Evolutionary conservation across 2,888 invertebrate species (phyloP).

Genomic region (Drosophila testacea): DNA sequence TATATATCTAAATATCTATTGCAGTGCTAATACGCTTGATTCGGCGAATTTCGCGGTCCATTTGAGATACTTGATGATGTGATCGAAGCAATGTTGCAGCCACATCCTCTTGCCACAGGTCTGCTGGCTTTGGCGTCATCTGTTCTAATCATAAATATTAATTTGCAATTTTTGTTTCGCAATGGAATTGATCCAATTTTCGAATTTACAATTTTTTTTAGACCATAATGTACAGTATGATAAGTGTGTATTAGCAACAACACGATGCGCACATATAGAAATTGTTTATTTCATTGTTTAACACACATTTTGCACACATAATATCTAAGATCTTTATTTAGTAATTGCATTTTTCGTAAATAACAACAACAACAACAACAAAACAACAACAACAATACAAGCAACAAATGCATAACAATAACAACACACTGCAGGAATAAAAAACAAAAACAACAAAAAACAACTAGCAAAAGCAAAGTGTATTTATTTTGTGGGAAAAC

Average conservation of each 20-base stretch:
- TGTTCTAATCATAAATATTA: slow-evolving; percentile 76
- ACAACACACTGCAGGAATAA: slow-evolving; percentile 70
- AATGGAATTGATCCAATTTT: slow-evolving; percentile 66
- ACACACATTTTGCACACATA: slow-evolving; percentile 61
- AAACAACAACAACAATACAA: slow-evolving; percentile 55
- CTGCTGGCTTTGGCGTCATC: slow-evolving; percentile 63
- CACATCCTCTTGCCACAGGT: slow-evolving; percentile 9
- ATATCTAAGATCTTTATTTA: slow-evolving; percentile 58
- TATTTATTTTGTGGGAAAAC: slow-evolving; percentile 1
- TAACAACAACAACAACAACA: slow-evolving; percentile 57
- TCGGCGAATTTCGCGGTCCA: slow-evolving; percentile 24
- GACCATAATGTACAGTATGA: slow-evolving; percentile 78
- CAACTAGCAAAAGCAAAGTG: background rate
- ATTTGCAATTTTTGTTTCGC: slow-evolving; percentile 64
- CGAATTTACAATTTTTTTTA: slow-evolving; percentile 43
- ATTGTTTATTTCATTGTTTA: slow-evolving; percentile 64
- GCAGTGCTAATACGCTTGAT: slow-evolving; percentile 45
- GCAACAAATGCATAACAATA: slow-evolving; percentile 50
- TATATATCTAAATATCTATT: background rate
- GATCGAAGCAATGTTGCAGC: slow-evolving; percentile 9
- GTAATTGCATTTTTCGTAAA: slow-evolving; percentile 64
- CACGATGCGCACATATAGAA: slow-evolving; percentile 38
- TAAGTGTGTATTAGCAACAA: slow-evolving; percentile 22
- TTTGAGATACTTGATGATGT: slow-evolving; percentile 32
- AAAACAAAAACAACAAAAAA: slow-evolving; percentile 33